Evolutionary conservation across 2,797 vertebrate genomes (phyloP).

Genomic region (Astyanax mexicanus): DNA sequence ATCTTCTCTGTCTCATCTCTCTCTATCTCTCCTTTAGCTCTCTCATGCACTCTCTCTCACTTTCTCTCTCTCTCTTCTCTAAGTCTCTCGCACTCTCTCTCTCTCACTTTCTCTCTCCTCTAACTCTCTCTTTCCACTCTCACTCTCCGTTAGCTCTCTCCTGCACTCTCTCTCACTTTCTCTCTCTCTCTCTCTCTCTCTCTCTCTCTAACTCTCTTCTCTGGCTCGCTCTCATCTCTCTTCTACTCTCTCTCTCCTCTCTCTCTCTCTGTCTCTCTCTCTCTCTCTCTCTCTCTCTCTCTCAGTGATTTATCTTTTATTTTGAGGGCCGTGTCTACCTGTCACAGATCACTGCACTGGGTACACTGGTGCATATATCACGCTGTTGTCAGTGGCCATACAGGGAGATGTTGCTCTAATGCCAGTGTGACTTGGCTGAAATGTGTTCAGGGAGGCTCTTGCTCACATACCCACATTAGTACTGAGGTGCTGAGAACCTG

Average conservation of each 20-base stretch:
- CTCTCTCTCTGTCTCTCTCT: background rate
- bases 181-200: background rate
- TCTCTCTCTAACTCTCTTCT: background rate
- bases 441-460: constrained; percentile 63
- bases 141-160: no score
- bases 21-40: no score
- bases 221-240: no score
- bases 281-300: background rate
- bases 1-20: background rate
- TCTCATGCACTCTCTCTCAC: background rate
- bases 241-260: background rate
- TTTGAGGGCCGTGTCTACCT: constrained; percentile 53
- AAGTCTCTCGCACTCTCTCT: background rate
- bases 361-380: constrained; percentile 64
- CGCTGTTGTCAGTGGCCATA: constrained; percentile 23
- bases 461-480: constrained; percentile 23
- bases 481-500: background rate
- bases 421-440: constrained; percentile 45
- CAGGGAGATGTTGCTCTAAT: constrained; percentile 18
- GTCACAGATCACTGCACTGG: constrained; percentile 22
- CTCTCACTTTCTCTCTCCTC: no score
- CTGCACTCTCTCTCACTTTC: background rate
- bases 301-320: constrained; percentile 56
- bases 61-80: no score
- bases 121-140: no score